A percentile compares a stretch with the other conserved stretches of the same genome.
These are phyloP conservation scores for Arctia plantaginis DNA, from an alignment of 2,888 invertebrate species.

Conservation along the genomic window DNA sequence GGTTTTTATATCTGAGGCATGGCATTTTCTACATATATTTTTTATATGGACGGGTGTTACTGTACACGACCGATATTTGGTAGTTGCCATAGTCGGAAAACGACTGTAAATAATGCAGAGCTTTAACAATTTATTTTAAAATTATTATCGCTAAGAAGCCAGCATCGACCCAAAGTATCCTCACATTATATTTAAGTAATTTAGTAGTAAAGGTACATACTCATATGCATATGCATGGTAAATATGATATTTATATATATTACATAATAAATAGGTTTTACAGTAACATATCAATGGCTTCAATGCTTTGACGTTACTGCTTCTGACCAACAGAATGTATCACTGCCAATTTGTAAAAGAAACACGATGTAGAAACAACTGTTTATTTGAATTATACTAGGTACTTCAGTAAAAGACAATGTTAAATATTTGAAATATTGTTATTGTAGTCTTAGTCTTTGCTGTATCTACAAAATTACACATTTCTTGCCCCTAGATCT, in stretches of 20 bases:
- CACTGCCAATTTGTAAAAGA: neutral
- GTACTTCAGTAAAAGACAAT: slow-evolving; percentile 9
- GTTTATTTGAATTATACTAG: neutral
- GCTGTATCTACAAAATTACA: slow-evolving; percentile 18
- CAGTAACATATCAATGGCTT: neutral
- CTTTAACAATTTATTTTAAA: neutral
- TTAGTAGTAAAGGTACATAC: neutral
- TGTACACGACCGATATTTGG: slow-evolving; percentile 16
- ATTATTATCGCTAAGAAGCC: neutral
- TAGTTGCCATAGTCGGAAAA: slow-evolving; percentile 15
- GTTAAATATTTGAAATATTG: slow-evolving; percentile 9
- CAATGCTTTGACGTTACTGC: neutral
- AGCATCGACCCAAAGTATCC: neutral
- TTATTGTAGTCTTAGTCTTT: neutral
- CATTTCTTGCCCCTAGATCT: slow-evolving; percentile 2
- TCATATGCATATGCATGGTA: neutral
- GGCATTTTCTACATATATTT: slow-evolving; percentile 20
- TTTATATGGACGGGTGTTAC: slow-evolving; percentile 22
- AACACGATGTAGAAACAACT: neutral
- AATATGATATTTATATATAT: neutral
- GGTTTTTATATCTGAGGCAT: slow-evolving; percentile 9
- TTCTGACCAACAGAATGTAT: neutral
- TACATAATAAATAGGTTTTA: neutral
- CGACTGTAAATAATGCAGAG: slow-evolving; percentile 26
- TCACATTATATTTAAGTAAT: neutral